Conservation (phyloP, 2,113 vertebrate genomes). For the Chinchilla lanigera region DNA sequence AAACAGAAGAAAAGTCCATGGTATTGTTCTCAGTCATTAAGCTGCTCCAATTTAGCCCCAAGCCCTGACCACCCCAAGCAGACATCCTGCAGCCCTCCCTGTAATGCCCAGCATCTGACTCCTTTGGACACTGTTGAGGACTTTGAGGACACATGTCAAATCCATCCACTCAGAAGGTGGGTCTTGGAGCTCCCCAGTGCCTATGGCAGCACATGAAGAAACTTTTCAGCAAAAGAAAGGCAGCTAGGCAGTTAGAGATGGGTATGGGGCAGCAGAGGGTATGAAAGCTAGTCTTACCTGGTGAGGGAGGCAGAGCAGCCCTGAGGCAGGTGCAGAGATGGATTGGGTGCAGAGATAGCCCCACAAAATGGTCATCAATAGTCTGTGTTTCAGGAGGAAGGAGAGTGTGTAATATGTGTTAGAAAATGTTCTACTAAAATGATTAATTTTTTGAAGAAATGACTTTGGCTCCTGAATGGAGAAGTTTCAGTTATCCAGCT, state of each 20-base stretch:
- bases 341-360: background rate
- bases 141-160: background rate
- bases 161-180: background rate
- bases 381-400: slow-evolving; percentile 37
- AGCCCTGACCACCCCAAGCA: background rate
- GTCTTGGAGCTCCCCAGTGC: background rate
- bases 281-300: background rate
- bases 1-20: background rate
- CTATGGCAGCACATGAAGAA: background rate
- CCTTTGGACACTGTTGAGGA: background rate
- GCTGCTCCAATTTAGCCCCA: background rate
- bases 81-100: background rate
- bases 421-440: slow-evolving; percentile 60
- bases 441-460: slow-evolving; percentile 47
- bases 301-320: background rate
- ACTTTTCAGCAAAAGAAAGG: background rate
- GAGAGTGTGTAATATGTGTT: slow-evolving; percentile 3
- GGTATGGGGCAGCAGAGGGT: background rate
- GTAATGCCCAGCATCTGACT: background rate
- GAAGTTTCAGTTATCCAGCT: background rate
- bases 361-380: background rate
- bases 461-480: slow-evolving; percentile 44
- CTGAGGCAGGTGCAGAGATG: background rate
- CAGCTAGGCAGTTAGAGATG: background rate
- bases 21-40: background rate